A percentile compares a stretch with the other conserved stretches of the same genome.
These are phyloP conservation scores for Melanotus villosus DNA, from an alignment of 2,888 invertebrate genomes.

Conservation along the genomic window DNA sequence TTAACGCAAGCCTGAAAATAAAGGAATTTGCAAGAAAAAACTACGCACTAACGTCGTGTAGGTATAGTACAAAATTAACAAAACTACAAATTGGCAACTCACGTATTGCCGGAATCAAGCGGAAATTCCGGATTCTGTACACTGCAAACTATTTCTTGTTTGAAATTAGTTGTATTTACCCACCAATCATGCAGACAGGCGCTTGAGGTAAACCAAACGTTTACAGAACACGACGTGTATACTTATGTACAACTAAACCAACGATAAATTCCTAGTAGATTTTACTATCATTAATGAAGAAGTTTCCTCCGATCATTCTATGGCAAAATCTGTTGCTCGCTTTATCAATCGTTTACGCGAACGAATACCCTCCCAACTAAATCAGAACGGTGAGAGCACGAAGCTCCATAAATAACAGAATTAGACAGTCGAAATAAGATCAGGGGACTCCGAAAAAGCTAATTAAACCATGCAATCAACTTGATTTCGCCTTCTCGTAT, in stretches of 20 bases:
- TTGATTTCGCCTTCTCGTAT: not conserved
- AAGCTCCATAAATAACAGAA: slow-evolving; percentile 18
- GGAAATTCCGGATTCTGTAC: not conserved
- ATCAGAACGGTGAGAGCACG: slow-evolving; percentile 7
- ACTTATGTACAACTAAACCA: not conserved
- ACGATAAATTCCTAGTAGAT: not conserved
- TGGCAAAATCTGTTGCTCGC: no score
- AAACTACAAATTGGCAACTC: not conserved
- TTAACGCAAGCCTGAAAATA: no score
- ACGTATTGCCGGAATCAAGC: not conserved
- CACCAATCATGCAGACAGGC: slow-evolving; percentile 4
- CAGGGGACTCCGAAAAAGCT: slow-evolving; percentile 16
- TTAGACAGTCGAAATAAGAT: slow-evolving; percentile 19
- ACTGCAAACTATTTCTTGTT: not conserved
- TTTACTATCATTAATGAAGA: no score
- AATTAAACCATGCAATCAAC: slow-evolving; percentile 8
- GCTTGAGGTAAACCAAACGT: slow-evolving; percentile 10
- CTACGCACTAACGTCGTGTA: no score
- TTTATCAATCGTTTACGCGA: slow-evolving; percentile 5
- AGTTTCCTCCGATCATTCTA: no score
- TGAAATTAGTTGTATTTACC: slow-evolving; percentile 19
- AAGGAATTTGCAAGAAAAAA: no score
- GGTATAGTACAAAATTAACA: not conserved
- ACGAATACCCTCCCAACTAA: slow-evolving; percentile 9
- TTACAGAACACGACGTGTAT: not conserved